Conservation (phyloP, 1,140 invertebrate species). For the Euwallacea similis region DNA sequence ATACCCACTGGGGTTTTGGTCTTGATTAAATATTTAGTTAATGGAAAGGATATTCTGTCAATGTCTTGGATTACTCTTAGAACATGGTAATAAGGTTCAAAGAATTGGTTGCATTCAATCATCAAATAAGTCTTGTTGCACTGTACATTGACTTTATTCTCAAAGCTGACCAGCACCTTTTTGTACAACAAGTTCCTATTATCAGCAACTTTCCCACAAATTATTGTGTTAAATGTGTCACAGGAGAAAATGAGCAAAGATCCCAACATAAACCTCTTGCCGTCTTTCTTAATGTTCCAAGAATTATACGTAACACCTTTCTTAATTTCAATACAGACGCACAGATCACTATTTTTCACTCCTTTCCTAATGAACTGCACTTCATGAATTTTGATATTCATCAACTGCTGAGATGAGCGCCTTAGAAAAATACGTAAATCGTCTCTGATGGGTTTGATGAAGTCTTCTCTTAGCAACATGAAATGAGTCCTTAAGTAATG, state of each 20-base stretch:
- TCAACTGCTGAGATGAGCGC: conserved; percentile 53
- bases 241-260: conserved; percentile 69
- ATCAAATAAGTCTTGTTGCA: conserved; percentile 56
- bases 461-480: conserved; percentile 74
- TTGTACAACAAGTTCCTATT: conserved; percentile 55
- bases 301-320: conserved; percentile 39
- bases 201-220: conserved; percentile 67
- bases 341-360: conserved; percentile 38
- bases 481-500: conserved; percentile 80
- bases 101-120: conserved; percentile 68
- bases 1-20: conserved; percentile 47
- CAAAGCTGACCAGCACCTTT: conserved; percentile 56
- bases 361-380: conserved; percentile 44
- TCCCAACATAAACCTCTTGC: conserved; percentile 68
- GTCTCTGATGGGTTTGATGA: conserved; percentile 60
- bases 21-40: conserved; percentile 60
- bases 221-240: conserved; percentile 66
- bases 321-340: conserved; percentile 28
- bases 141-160: conserved; percentile 30
- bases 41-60: conserved; percentile 59
- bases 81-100: conserved; percentile 66
- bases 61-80: conserved; percentile 62
- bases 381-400: conserved; percentile 36
- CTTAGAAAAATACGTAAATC: background rate
- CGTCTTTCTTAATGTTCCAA: conserved; percentile 56